These are phyloP conservation scores for Drosophila anomalata DNA, from an alignment of 2,888 invertebrate genomes.

Conservation along the genomic window DNA sequence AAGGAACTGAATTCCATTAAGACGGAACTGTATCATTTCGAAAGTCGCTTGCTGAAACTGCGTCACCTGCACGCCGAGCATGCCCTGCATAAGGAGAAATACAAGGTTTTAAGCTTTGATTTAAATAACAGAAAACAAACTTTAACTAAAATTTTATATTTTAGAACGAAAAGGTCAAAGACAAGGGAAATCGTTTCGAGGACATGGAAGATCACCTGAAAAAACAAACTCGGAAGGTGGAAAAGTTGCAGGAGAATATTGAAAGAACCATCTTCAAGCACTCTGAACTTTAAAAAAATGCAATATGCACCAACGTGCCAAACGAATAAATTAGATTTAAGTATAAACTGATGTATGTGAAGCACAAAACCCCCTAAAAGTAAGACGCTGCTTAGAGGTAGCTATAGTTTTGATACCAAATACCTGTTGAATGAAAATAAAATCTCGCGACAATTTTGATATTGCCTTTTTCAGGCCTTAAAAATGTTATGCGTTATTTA, in stretches of 20 bases:
- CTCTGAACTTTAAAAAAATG: constrained; percentile 87
- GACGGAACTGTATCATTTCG: constrained; percentile 92
- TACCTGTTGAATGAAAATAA: constrained; percentile 34
- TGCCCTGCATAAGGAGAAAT: constrained; percentile 88
- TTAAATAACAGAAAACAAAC: neutral
- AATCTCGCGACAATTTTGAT: constrained; percentile 30
- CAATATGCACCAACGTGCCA: constrained; percentile 38
- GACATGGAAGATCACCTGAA: constrained; percentile 87
- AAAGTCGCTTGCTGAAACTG: constrained; percentile 92
- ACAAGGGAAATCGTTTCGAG: constrained; percentile 87
- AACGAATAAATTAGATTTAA: constrained; percentile 62
- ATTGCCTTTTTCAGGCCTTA: neutral
- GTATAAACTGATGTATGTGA: constrained; percentile 16
- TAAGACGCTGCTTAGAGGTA: constrained; percentile 3
- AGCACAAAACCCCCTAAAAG: constrained; percentile 33
- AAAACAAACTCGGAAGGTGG: constrained; percentile 92
- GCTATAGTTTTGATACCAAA: constrained; percentile 46
- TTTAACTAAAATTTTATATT: neutral
- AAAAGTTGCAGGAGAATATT: constrained; percentile 92
- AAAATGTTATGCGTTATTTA: neutral
- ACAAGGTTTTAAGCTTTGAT: constrained; percentile 85
- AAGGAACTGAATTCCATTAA: constrained; percentile 93
- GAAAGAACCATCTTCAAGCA: constrained; percentile 92
- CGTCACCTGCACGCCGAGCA: constrained; percentile 93
- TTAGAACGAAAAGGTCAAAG: constrained; percentile 86